Conservation (phyloP, 2,888 invertebrate species). For the Noctua janthina region DNA sequence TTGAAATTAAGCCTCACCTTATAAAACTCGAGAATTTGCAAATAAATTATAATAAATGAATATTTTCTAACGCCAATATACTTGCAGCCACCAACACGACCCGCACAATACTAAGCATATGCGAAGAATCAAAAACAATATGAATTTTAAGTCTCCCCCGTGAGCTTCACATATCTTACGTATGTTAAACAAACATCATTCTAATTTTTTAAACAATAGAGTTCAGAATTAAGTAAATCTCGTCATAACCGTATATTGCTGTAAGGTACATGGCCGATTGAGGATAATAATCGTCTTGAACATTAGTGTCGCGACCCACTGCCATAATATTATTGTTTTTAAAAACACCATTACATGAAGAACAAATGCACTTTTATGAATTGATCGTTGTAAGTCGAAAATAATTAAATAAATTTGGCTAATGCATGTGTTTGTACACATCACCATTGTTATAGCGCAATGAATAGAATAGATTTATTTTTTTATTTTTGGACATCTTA, state of each 20-base stretch:
- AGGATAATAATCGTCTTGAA: slow-evolving; percentile 40
- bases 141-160: slow-evolving; percentile 46
- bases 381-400: too few relatives aligned
- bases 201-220: neutral
- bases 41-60: neutral
- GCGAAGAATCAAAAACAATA: slow-evolving; percentile 31
- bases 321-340: slow-evolving; percentile 15
- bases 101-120: slow-evolving; percentile 39
- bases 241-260: slow-evolving; percentile 36
- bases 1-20: slow-evolving; percentile 26
- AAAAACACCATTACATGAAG: neutral
- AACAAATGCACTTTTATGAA: neutral
- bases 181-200: slow-evolving; percentile 3
- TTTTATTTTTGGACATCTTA: too few relatives aligned
- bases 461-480: too few relatives aligned
- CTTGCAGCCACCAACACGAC: slow-evolving; percentile 41
- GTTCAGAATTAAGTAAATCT: slow-evolving; percentile 12
- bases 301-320: slow-evolving; percentile 52
- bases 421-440: too few relatives aligned
- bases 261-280: slow-evolving; percentile 30
- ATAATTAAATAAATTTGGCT: too few relatives aligned
- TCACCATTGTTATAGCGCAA: too few relatives aligned
- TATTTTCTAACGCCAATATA: slow-evolving; percentile 15
- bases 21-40: neutral
- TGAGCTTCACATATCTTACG: slow-evolving; percentile 6